Base-by-base conservation (phyloP, 1,140 invertebrate genomes). In the Asobara japonica region DNA sequence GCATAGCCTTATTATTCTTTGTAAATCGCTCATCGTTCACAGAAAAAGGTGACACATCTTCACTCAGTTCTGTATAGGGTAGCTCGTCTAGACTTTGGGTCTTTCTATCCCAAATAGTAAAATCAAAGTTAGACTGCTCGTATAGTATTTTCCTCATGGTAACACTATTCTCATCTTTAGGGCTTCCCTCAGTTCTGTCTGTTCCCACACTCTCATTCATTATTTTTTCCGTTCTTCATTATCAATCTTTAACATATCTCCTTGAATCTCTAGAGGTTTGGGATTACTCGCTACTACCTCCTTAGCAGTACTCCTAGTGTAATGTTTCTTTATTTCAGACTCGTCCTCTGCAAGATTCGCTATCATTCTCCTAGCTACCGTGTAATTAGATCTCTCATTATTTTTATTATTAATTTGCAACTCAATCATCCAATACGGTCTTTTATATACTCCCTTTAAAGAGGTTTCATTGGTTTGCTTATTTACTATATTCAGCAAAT, bases 391-490 rank as follows among this genome's bases (percentile, higher is more conserved):
- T 16, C n/a, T 68, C 31, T 68, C 18, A 13, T 45, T n/a, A 56
- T 11, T 7, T 20, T 22, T 11, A 45, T 16, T 68, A 30, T 65
- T 62, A 22, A 74, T 45, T 27, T 71, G 45, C 22, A 71, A n/a
- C 48, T 67, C 65, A 8, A 76, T 64, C 13, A 71, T 72, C 69
- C 76, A 77, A 71, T 45, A 73, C 11, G 73, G 73, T 61, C 71
- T 70, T 22, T 73, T 36, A 22, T 77, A 71, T 1, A 65, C 69
- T 5, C 73, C 73, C 10, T n/a, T n/a, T n/a, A n/a, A 41, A 74
- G 22, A 3, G 31, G 29, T 56, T 66, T n/a, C 65, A 1, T 72
- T 73, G 1, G 65, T 60, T 11, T 60, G 18, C 4, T 48, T 18
- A 45, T 64, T 25, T 18, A 51, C 62, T 10, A 74, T 68, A n/a